A percentile compares a stretch with the other conserved stretches of the same genome.
Evolutionary conservation across 2,797 vertebrate species (phyloP).

Genomic region (Pristis pectinata): DNA sequence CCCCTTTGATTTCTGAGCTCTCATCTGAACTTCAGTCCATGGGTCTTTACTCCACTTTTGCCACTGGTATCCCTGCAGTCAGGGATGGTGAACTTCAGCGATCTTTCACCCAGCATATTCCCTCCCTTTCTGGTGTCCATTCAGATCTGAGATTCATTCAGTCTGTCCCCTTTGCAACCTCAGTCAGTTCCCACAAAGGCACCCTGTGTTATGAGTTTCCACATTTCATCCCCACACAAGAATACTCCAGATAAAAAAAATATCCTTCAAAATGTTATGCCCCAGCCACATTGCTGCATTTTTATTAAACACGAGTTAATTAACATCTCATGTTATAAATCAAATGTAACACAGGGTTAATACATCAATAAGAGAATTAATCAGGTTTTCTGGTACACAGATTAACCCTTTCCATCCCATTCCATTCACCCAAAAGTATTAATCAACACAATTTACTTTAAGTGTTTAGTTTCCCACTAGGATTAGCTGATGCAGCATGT

Average conservation of each 20-base stretch:
- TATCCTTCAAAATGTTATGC: not conserved
- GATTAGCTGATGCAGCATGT: not conserved
- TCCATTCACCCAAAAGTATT: not conserved
- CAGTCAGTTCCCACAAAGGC: not conserved
- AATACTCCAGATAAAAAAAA: not conserved
- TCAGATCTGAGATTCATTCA: too few relatives aligned
- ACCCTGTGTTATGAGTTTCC: not conserved
- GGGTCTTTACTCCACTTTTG: not conserved
- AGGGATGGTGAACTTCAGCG: not conserved
- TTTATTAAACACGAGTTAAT: not conserved
- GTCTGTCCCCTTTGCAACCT: not conserved
- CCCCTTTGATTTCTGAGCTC: not conserved
- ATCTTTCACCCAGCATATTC: not conserved
- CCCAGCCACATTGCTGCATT: not conserved
- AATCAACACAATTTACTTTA: not conserved
- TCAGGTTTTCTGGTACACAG: not conserved
- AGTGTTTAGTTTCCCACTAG: not conserved
- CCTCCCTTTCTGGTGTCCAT: not conserved
- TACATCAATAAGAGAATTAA: not conserved
- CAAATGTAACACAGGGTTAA: not conserved
- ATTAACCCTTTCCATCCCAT: not conserved
- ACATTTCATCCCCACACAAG: not conserved
- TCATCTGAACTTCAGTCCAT: not conserved
- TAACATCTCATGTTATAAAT: not conserved
- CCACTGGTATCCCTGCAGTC: not conserved